phyloP scores from a whole-genome alignment of 2,797 vertebrate genomes.

The Catostomus latipinnis region DNA sequence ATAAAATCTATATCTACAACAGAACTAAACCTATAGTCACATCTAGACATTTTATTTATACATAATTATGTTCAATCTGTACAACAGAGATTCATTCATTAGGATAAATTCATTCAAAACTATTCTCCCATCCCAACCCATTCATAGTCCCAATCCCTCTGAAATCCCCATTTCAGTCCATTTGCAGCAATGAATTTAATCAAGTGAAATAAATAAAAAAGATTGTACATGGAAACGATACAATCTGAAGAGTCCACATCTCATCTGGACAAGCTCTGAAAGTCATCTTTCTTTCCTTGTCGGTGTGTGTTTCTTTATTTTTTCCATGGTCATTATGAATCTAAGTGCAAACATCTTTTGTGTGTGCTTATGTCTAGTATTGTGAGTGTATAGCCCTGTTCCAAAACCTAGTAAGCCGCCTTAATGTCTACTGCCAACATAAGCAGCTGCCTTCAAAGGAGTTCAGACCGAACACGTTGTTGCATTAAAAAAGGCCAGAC shows the following conservation, averaged over 20 bases:
- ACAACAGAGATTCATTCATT: slow-evolving; percentile 82
- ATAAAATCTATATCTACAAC: slow-evolving; percentile 70
- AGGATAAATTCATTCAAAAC: slow-evolving; percentile 57
- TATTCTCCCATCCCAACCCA: slow-evolving; percentile 26
- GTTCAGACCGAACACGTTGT: too few species aligned
- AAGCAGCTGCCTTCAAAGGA: too few species aligned
- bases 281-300: slow-evolving; percentile 37
- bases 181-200: slow-evolving; percentile 75
- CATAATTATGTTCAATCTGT: slow-evolving; percentile 67
- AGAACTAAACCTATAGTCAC: slow-evolving; percentile 66
- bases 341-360: slow-evolving; percentile 64
- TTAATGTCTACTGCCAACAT: not conserved
- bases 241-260: slow-evolving; percentile 70
- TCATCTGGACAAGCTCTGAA: slow-evolving; percentile 57
- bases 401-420: slow-evolving; percentile 13
- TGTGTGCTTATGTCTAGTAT: slow-evolving; percentile 46
- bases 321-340: slow-evolving; percentile 56
- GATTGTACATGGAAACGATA: slow-evolving; percentile 69
- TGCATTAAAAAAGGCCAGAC: too few species aligned
- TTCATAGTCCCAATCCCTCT: slow-evolving; percentile 51
- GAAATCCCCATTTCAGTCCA: slow-evolving; percentile 73
- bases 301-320: slow-evolving; percentile 22
- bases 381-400: slow-evolving; percentile 37
- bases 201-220: slow-evolving; percentile 68
- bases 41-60: slow-evolving; percentile 66